phyloP scores from a whole-genome alignment of 2,888 invertebrate species.

The Meteorus cinctellus region DNA sequence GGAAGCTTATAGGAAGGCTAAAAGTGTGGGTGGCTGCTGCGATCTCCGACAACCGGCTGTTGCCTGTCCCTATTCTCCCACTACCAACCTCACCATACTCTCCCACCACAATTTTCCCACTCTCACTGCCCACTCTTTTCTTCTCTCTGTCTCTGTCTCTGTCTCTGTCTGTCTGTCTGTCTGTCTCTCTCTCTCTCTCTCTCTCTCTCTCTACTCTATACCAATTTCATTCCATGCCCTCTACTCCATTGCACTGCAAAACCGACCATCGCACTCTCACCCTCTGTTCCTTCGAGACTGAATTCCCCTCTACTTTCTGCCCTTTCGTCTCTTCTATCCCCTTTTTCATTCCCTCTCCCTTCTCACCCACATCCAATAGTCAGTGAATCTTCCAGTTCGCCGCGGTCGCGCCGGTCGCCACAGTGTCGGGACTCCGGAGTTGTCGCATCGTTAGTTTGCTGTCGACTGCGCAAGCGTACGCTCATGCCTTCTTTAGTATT shows the following conservation, averaged over 20 bases:
- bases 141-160: neutral
- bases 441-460: conserved; percentile 65
- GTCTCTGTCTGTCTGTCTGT: too few species aligned
- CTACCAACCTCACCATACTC: conserved; percentile 33
- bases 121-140: neutral
- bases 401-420: conserved; percentile 27
- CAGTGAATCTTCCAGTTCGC: conserved; percentile 36
- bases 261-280: conserved; percentile 39
- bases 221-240: conserved; percentile 7
- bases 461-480: conserved; percentile 69
- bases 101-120: conserved; percentile 33
- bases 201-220: neutral
- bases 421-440: conserved; percentile 58
- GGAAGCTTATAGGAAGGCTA: conserved; percentile 37
- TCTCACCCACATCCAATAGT: conserved; percentile 20
- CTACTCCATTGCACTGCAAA: conserved; percentile 36
- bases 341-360: conserved; percentile 40
- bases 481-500: conserved; percentile 45
- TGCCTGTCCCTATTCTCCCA: conserved; percentile 52
- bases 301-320: neutral
- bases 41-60: conserved; percentile 68
- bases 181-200: neutral
- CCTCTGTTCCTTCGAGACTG: conserved; percentile 47
- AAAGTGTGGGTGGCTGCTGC: conserved; percentile 57
- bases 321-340: conserved; percentile 47